Base-by-base conservation (phyloP, 2,888 invertebrate genomes). In the Seira musarum region DNA sequence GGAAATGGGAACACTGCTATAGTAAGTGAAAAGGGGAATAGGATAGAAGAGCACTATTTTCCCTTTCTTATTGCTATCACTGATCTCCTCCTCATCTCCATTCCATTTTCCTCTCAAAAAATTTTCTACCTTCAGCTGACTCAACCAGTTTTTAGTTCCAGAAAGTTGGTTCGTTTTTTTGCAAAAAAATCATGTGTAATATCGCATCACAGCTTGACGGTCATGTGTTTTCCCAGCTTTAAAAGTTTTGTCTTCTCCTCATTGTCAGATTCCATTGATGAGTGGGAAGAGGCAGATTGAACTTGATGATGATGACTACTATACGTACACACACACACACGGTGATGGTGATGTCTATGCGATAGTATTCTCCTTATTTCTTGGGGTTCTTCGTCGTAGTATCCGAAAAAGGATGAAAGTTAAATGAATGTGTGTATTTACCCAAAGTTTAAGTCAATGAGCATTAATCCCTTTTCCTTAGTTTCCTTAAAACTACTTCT, bases 401-500 rank as follows among this genome's bases (percentile, higher is more conserved):
- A n/a, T 3, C 24, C 1, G 17, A 19, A 35, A 1, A 40, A 35
- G 53, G n/a, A 25, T 53, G 22, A 70, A 46, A 40, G 40, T 40
- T 40, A 8, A 40, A 8, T 40, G 40, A 40, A 71, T 68, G 40
- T 53, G 49, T 65, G 53, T 75, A 61, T 75, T 75, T 75, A 68
- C 75, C 61, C 68, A 68, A 69, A 68, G 76, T 71, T 71, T 57
- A 67, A 67, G 53, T 61, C 67, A 61, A 22, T 71, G 71, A 21
- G 49, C 30, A 74, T 66, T 72, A 78, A 71, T 77, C 70, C 65
- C 66, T 63, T 2, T 19, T 21, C 21, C 22, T n/a, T n/a, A n/a
- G n/a, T n/a, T n/a, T n/a, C n/a, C n/a, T n/a, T n/a, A 13, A 40
- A 40, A 40, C 25, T 15, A 19, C 61, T 24, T 25, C 35, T 70